phyloP scores from a whole-genome alignment of 1,140 invertebrate species.

The Drosophila rufa region DNA sequence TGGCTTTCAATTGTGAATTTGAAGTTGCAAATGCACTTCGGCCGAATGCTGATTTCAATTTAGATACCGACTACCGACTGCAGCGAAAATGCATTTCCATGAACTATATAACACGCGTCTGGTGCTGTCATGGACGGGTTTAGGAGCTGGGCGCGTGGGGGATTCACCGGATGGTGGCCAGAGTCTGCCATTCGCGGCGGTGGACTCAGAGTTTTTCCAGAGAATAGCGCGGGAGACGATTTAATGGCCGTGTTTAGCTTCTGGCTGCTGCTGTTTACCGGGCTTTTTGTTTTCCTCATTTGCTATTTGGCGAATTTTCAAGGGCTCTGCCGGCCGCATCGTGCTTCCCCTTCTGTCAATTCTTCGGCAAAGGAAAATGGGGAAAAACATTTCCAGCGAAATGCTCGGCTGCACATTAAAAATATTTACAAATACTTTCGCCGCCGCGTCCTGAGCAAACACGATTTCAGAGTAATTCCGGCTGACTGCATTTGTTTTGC shows the following conservation, averaged over 20 bases:
- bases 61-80: constrained; percentile 46
- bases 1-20: constrained; percentile 64
- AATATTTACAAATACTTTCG: constrained; percentile 74
- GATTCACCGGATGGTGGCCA: constrained; percentile 46
- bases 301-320: constrained; percentile 48
- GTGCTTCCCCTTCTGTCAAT: constrained; percentile 39
- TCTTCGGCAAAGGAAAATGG: constrained; percentile 7
- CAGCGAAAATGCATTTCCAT: constrained; percentile 59
- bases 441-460: constrained; percentile 34
- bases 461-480: constrained; percentile 37
- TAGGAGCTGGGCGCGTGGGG: constrained; percentile 25
- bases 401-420: constrained; percentile 55
- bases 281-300: constrained; percentile 38
- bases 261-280: constrained; percentile 37
- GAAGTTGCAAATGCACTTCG: constrained; percentile 76
- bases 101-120: constrained; percentile 20
- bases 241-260: constrained; percentile 54
- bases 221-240: constrained; percentile 39
- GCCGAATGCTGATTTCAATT: constrained; percentile 75
- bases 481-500: constrained; percentile 21
- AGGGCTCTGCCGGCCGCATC: constrained; percentile 32
- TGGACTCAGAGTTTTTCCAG: constrained; percentile 51
- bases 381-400: constrained; percentile 71
- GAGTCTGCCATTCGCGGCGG: constrained; percentile 37
- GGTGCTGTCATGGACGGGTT: constrained; percentile 21